Evolutionary conservation across 1,140 invertebrate species (phyloP), one percentile per base, ranked within the genome.

Genomic region (Atta colombica): DNA sequence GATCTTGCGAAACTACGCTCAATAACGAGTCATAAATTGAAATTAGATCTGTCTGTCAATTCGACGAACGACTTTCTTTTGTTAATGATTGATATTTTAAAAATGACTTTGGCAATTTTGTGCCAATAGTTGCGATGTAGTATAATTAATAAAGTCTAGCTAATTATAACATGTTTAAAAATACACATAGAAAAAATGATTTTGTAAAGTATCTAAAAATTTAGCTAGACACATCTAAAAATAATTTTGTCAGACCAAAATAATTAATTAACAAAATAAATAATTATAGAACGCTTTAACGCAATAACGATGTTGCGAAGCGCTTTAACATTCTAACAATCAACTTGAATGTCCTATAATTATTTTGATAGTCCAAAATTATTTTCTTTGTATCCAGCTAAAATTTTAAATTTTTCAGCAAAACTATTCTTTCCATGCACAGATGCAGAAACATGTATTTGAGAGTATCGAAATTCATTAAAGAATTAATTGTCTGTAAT

Each of bases 51-150:
- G 16, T 31, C 31, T 39, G 8, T 66, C 31, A 18, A 18, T 31
- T 66, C 65, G 31, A 66, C 3, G 2, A 12, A 7, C 7, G 31
- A 65, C 7, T 65, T 0, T 35, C 18, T 39, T 66, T 18, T 21
- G 31, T 39, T 66, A n/a, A 66, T n/a, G 31, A 66, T 31, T 35
- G 7, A 66, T n/a, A n/a, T 0, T 39, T 39, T n/a, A 39, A 66
- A 66, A 39, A 66, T n/a, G 3, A 66, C 65, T 35, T 35, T 66
- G 18, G 65, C n/a, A 66, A 66, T 4, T 66, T 66, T 39, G 39
- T 66, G 1, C 1, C 31, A 35, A 21, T 66, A 66, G 16, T 3
- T 39, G 10, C 31, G 18, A 8, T 35, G 39, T 65, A 7, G 10
- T 21, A 21, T 66, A 8, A 66, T 66, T 35, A 66, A 66, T 12